A percentile compares a stretch with the other conserved stretches of the same genome.
Conservation (phyloP, 2,888 invertebrate species). For the Epistrophella euchroma region DNA sequence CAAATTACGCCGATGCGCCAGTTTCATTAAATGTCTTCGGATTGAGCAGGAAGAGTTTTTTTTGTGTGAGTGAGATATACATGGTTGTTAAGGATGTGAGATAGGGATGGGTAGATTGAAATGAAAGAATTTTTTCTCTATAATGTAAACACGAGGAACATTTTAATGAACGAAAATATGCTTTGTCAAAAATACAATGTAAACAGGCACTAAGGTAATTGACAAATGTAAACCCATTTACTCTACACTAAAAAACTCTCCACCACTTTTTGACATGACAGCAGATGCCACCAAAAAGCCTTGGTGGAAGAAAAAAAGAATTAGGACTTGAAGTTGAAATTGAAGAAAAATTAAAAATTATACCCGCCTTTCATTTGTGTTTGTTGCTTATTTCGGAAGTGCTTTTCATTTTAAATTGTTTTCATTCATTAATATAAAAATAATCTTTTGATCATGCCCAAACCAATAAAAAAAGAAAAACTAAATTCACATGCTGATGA, state of each 20-base stretch:
- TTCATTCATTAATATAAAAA: neutral
- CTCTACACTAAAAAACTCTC: neutral
- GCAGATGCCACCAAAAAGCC: neutral
- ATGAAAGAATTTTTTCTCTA: too few relatives aligned
- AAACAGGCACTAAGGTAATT: too few relatives aligned
- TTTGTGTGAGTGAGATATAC: too few relatives aligned
- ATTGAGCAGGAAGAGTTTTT: too few relatives aligned
- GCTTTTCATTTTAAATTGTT: neutral
- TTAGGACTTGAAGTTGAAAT: neutral
- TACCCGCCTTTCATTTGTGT: neutral
- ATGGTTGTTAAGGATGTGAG: too few relatives aligned
- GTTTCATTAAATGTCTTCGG: too few relatives aligned
- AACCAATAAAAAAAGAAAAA: conserved; percentile 34
- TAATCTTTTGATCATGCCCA: conserved; percentile 23
- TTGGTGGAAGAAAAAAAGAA: neutral
- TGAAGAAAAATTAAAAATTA: neutral
- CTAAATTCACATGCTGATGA: conserved; percentile 18
- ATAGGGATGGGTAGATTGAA: too few relatives aligned
- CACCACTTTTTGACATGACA: neutral
- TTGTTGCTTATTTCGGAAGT: neutral
- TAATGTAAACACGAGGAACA: too few relatives aligned
- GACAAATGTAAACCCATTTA: neutral
- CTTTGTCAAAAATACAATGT: too few relatives aligned
- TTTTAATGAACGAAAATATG: too few relatives aligned
- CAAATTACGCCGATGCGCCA: too few relatives aligned